These are phyloP conservation scores for Xestia xanthographa DNA, from an alignment of 2,888 invertebrate genomes.

Conservation along the genomic window DNA sequence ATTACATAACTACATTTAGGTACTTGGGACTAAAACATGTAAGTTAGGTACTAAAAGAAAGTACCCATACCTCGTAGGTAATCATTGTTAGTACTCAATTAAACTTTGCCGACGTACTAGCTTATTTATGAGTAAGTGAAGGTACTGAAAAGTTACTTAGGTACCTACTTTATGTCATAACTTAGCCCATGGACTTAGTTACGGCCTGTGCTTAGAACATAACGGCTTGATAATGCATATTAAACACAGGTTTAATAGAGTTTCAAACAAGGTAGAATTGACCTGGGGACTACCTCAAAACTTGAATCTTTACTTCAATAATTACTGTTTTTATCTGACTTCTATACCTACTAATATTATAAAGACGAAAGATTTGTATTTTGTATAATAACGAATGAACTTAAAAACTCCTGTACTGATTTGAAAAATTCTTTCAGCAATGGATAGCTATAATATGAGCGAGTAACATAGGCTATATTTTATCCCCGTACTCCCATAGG, in stretches of 20 bases:
- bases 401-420: too few relatives aligned
- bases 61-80: neutral
- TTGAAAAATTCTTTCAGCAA: too few relatives aligned
- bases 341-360: too few relatives aligned
- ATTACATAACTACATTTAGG: neutral
- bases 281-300: neutral
- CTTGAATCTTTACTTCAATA: neutral
- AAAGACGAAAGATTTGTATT: too few relatives aligned
- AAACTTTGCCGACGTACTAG: constrained; percentile 24
- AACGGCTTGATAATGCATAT: constrained; percentile 1
- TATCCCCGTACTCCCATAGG: too few relatives aligned
- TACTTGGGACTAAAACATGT: neutral
- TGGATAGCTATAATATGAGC: too few relatives aligned
- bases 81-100: constrained; percentile 9
- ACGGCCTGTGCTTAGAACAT: neutral
- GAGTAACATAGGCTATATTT: too few relatives aligned
- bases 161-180: constrained; percentile 10
- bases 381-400: too few relatives aligned
- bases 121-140: constrained; percentile 27
- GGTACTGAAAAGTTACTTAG: constrained; percentile 20
- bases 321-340: neutral
- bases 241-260: neutral
- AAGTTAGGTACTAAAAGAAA: constrained; percentile 17
- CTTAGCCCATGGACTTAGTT: constrained; percentile 1
- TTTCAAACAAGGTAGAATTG: neutral